Evolutionary conservation across 2,113 vertebrate species (phyloP).

Genomic region (Etheostoma cragini): DNA sequence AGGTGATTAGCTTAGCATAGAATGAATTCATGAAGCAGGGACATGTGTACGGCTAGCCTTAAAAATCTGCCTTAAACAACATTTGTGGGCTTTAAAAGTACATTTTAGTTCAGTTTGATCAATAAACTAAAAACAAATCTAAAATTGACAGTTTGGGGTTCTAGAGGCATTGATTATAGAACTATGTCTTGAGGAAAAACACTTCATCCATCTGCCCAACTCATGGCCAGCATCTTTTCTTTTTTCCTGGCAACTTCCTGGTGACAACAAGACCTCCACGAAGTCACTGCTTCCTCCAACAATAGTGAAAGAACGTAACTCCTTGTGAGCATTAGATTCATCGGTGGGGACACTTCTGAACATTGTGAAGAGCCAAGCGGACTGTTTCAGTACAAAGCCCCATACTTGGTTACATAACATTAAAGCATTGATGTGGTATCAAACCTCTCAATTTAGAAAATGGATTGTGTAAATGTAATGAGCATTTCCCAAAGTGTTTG

Average conservation of each 20-base stretch:
- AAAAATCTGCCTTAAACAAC: too few relatives aligned
- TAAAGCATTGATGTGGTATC: not conserved
- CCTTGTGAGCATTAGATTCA: not conserved
- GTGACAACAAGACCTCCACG: not conserved
- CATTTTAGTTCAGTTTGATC: too few relatives aligned
- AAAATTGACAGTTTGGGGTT: not conserved
- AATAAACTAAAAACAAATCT: too few relatives aligned
- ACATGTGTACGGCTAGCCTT: not conserved
- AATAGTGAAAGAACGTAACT: not conserved
- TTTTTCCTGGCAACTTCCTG: not conserved
- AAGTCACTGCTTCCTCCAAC: not conserved
- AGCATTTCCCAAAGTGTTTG: too few relatives aligned
- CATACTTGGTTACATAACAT: not conserved
- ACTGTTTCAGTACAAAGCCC: not conserved
- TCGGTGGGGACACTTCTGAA: not conserved
- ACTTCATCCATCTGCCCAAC: not conserved
- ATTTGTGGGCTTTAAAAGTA: too few relatives aligned
- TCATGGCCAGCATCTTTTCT: not conserved
- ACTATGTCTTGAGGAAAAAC: not conserved
- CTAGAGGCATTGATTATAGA: not conserved
- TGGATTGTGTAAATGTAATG: too few relatives aligned
- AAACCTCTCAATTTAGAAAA: too few relatives aligned
- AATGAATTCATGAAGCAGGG: not conserved
- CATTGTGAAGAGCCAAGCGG: not conserved
- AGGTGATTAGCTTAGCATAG: not conserved